Conservation (phyloP, 2,888 invertebrate genomes). For the Oscheius sp. region DNA sequence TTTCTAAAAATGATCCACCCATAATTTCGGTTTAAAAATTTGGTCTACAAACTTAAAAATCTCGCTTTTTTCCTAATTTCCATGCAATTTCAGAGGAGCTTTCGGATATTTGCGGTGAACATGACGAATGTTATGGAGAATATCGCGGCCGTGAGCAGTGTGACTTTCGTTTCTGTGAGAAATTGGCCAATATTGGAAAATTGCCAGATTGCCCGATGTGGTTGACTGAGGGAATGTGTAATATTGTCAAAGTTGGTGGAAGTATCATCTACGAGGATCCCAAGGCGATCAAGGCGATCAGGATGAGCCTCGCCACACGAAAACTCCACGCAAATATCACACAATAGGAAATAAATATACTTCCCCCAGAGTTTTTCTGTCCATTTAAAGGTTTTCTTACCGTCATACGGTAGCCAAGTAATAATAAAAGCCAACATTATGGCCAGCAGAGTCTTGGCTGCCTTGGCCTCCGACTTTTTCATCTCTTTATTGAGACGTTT, state of each 20-base stretch:
- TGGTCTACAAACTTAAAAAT: no score
- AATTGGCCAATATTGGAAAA: no score
- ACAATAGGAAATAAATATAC: no score
- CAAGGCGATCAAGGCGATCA: no score
- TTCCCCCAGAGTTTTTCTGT: no score
- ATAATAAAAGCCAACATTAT: slow-evolving; percentile 36
- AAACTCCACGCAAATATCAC: no score
- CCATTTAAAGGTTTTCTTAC: slow-evolving; percentile 5
- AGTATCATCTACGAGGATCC: background rate
- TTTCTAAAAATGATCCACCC: no score
- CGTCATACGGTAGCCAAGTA: slow-evolving; percentile 38
- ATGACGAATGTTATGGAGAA: background rate
- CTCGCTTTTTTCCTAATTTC: no score
- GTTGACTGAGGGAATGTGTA: background rate
- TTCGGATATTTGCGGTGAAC: background rate
- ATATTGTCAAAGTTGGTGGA: background rate
- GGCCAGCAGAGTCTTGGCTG: slow-evolving; percentile 28
- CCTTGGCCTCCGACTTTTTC: slow-evolving; percentile 28
- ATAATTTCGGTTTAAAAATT: no score
- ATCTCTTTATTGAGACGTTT: slow-evolving; percentile 5
- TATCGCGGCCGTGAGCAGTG: background rate
- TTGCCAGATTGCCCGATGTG: background rate
- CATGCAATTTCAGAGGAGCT: background rate
- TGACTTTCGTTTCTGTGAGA: background rate
- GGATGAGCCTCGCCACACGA: no score